These are phyloP conservation scores for Hafferia zeledoni DNA, from an alignment of 2,797 vertebrate genomes.

Conservation along the genomic window DNA sequence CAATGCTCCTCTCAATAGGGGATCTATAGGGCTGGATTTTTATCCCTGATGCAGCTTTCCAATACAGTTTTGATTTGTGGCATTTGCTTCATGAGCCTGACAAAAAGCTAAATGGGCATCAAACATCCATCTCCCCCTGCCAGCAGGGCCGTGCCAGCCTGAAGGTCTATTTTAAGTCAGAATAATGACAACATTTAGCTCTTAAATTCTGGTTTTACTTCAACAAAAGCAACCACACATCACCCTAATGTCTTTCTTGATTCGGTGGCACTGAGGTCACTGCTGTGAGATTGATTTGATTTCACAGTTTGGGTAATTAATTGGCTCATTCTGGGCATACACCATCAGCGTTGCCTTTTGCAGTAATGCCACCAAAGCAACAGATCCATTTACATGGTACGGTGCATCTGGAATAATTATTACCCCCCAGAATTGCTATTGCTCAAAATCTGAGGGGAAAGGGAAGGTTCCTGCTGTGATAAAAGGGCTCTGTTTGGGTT, in stretches of 20 bases:
- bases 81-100: background rate
- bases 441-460: slow-evolving; percentile 70
- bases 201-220: slow-evolving; percentile 33
- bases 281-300: slow-evolving; percentile 74
- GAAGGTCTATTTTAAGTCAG: background rate
- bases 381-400: slow-evolving; percentile 71
- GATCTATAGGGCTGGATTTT: background rate
- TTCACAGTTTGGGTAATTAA: slow-evolving; percentile 76
- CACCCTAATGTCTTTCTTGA: slow-evolving; percentile 56
- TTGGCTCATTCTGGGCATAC: slow-evolving; percentile 66
- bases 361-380: slow-evolving; percentile 57
- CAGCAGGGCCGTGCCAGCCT: background rate
- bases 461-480: slow-evolving; percentile 57
- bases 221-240: background rate
- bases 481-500: slow-evolving; percentile 54
- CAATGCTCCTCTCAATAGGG: background rate
- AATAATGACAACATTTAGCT: slow-evolving; percentile 18
- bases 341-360: slow-evolving; percentile 40
- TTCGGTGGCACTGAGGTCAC: slow-evolving; percentile 60
- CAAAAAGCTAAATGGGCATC: background rate
- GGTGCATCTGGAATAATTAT: slow-evolving; percentile 73
- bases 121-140: background rate
- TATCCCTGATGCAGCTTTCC: background rate
- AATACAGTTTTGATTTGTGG: background rate
- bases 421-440: slow-evolving; percentile 71